Evolutionary conservation across 1,140 invertebrate genomes (phyloP), one percentile per base, ranked within the genome.

Genomic region (Drosophila elegans): DNA sequence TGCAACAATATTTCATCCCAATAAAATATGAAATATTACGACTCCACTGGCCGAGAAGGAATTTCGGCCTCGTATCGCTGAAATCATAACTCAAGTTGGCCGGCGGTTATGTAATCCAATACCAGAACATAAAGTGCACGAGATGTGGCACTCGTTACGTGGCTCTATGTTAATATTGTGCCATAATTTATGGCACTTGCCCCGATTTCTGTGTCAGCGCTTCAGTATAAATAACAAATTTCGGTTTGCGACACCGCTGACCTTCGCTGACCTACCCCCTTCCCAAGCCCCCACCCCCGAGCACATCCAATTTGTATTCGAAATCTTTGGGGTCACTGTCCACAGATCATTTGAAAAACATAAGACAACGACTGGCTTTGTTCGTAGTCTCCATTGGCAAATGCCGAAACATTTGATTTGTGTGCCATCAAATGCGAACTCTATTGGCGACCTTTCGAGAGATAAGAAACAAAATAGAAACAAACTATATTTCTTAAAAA

Each of bases 21-120:
- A 86, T 86, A 86, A 86, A 88, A 88, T 69, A 73, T 73, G 61
- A 79, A 88, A 88, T 78, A 82, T 86, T 46, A 86, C 62, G 45
- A 59, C 46, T 48, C 59, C 38, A 52, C 16, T 56, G 29, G 27
- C 51, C 51, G 27, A 42, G 48, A 66, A 27, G 68, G 66, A 57
- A 71, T 71, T 57, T 71, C 16, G 66, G 68, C 36, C 64, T 49
- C 42, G 71, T 88, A 88, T 88, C 83, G 75, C 61, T 60, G 45
- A 42, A 75, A 71, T 52, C 82, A 79, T 86, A 86, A 86, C 46
- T 86, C 78, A 86, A 88, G 60, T 59, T 46, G 77, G 32, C 63
- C 44, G 60, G 36, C 61, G 59, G 59, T 67, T 86, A 48, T 79
- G 83, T 88, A 83, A 86, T 89, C 62, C 59, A 76, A 83, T 59